A percentile compares a stretch with the other conserved stretches of the same genome.
phyloP scores from a whole-genome alignment of 2,888 invertebrate genomes.

The Scaptomyza flava region DNA sequence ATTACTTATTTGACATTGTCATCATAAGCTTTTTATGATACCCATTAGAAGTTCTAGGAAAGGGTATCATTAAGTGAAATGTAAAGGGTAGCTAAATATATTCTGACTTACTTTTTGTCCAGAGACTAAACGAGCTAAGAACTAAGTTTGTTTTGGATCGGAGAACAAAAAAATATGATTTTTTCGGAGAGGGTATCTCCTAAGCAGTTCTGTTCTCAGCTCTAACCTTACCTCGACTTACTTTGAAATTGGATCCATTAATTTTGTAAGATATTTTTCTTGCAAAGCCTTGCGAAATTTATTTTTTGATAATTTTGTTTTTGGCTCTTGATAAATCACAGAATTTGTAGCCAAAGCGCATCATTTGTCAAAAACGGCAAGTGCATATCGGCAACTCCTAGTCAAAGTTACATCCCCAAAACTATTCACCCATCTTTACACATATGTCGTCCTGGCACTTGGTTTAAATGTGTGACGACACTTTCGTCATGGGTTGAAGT shows the following conservation, averaged over 20 bases:
- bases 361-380: constrained; percentile 67
- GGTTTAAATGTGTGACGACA: constrained; percentile 66
- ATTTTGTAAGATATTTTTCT: constrained; percentile 46
- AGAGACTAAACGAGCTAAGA: no score
- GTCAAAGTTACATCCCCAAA: constrained; percentile 48
- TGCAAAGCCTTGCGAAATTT: constrained; percentile 54
- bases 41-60: not conserved
- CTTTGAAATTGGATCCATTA: constrained; percentile 50
- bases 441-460: constrained; percentile 44
- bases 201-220: not conserved
- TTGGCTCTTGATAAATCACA: constrained; percentile 71
- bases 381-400: constrained; percentile 43
- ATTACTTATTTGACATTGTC: constrained; percentile 10
- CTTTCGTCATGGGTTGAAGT: constrained; percentile 66
- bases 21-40: constrained; percentile 20
- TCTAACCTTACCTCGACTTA: constrained; percentile 1
- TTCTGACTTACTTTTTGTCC: no score
- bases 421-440: constrained; percentile 26
- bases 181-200: not conserved
- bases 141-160: no score
- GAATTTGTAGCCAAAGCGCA: constrained; percentile 37
- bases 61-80: not conserved
- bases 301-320: constrained; percentile 36
- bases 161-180: not conserved
- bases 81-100: no score